Conservation (phyloP, 1,140 invertebrate genomes). For the Rhizoglyphus robini region DNA sequence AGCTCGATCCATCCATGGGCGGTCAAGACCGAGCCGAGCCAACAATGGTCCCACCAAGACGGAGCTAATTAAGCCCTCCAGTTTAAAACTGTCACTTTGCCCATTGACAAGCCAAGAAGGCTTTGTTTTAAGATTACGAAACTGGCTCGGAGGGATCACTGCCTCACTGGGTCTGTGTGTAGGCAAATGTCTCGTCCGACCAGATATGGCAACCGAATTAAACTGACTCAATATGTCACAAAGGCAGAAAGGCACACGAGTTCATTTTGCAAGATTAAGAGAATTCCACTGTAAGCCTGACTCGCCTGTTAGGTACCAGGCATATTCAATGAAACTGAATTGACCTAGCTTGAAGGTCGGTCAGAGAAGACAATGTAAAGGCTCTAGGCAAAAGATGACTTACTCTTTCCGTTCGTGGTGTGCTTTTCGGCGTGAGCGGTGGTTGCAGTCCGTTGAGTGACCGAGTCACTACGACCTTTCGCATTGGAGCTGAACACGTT, state of each 20-base stretch:
- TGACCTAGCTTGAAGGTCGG: too few species aligned
- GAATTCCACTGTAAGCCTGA: too few species aligned
- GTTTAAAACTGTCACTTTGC: conserved; percentile 8
- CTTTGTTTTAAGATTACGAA: conserved; percentile 11
- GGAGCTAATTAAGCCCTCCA: conserved; percentile 4
- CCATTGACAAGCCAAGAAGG: background rate
- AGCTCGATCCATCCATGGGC: too few species aligned
- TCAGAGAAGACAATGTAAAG: background rate
- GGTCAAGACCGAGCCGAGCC: background rate
- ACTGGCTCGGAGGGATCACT: background rate
- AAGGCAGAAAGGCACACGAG: background rate
- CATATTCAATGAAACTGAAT: too few species aligned
- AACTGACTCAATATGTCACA: background rate
- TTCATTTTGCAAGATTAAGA: conserved; percentile 5
- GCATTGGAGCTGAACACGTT: conserved; percentile 26
- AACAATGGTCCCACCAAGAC: background rate
- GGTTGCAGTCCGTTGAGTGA: conserved; percentile 22
- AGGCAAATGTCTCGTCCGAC: background rate
- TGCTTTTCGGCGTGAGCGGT: conserved; percentile 14
- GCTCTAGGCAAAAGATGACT: background rate
- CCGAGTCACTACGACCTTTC: conserved; percentile 26
- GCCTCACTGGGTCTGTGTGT: background rate
- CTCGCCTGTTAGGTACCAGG: too few species aligned
- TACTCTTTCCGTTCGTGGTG: conserved; percentile 18
- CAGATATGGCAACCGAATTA: too few species aligned